Percentiles rank a stretch among this genome's conserved stretches.
phyloP scores from a whole-genome alignment of 2,113 vertebrate species.

The Sisor rabdophorus region DNA sequence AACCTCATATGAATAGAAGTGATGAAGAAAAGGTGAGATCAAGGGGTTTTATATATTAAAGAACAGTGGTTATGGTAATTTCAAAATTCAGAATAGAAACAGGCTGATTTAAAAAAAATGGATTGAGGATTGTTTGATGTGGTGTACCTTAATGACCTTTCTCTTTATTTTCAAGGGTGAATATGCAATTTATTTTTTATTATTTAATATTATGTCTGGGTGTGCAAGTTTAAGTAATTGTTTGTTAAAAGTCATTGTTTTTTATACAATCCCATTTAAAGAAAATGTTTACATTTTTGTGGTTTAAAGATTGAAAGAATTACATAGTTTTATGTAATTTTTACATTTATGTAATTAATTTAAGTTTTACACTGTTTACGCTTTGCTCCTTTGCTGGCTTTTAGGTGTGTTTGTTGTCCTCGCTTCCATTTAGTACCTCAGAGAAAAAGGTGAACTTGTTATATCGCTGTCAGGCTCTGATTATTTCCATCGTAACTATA shows the following conservation, averaged over 20 bases:
- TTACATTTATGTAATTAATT: slow-evolving; percentile 48
- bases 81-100: slow-evolving; percentile 47
- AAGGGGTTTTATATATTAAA: background rate
- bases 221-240: slow-evolving; percentile 47
- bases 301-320: slow-evolving; percentile 53
- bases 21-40: slow-evolving; percentile 22
- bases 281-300: slow-evolving; percentile 52
- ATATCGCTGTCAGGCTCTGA: slow-evolving; percentile 41
- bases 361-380: background rate
- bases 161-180: slow-evolving; percentile 57
- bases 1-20: slow-evolving; percentile 1
- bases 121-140: slow-evolving; percentile 43
- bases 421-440: slow-evolving; percentile 25
- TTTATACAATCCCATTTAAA: slow-evolving; percentile 54
- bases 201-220: slow-evolving; percentile 33
- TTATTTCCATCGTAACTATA: slow-evolving; percentile 50
- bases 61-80: slow-evolving; percentile 36
- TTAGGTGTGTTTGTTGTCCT: slow-evolving; percentile 1
- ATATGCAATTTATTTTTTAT: slow-evolving; percentile 47
- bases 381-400: background rate
- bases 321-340: slow-evolving; percentile 51
- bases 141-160: slow-evolving; percentile 41
- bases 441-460: slow-evolving; percentile 31
- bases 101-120: slow-evolving; percentile 39
- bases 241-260: slow-evolving; percentile 54